Percentiles rank a stretch among this genome's conserved stretches.
Conservation (phyloP, 2,113 vertebrate species). For the Amphilophus citrinellus region DNA sequence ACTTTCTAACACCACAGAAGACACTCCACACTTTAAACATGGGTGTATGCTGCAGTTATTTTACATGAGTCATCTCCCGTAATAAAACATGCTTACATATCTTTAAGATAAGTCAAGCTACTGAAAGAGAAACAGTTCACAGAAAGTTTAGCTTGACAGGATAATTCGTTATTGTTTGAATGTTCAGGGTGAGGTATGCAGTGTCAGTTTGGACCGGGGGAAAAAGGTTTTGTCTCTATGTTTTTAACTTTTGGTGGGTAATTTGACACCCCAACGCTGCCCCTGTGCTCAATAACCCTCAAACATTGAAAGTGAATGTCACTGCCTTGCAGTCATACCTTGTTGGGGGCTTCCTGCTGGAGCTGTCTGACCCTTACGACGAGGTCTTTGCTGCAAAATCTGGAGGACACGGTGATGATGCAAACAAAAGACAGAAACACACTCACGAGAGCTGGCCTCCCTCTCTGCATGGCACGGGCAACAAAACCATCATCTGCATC, state of each 20-base stretch:
- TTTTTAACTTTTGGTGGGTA: too few species aligned
- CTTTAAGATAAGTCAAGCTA: background rate
- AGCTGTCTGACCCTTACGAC: fast-evolving
- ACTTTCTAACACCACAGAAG: background rate
- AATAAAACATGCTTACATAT: background rate
- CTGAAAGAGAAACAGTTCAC: background rate
- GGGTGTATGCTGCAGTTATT: background rate
- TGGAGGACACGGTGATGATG: background rate
- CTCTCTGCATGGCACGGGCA: slow-evolving; percentile 48
- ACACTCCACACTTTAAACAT: background rate
- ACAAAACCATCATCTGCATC: slow-evolving; percentile 27
- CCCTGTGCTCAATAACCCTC: too few species aligned
- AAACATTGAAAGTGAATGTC: background rate
- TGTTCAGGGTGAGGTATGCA: background rate
- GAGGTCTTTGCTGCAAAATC: fast-evolving
- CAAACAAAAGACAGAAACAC: slow-evolving; percentile 24
- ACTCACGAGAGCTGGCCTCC: background rate
- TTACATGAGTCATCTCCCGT: background rate
- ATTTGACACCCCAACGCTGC: background rate
- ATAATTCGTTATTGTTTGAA: too few species aligned
- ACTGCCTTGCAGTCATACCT: background rate
- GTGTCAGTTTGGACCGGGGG: too few species aligned
- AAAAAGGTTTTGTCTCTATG: too few species aligned
- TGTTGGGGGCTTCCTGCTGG: fast-evolving
- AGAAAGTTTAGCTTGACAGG: too few species aligned